Conservation (phyloP, 2,888 invertebrate species). For the Periphyllus acericola region DNA sequence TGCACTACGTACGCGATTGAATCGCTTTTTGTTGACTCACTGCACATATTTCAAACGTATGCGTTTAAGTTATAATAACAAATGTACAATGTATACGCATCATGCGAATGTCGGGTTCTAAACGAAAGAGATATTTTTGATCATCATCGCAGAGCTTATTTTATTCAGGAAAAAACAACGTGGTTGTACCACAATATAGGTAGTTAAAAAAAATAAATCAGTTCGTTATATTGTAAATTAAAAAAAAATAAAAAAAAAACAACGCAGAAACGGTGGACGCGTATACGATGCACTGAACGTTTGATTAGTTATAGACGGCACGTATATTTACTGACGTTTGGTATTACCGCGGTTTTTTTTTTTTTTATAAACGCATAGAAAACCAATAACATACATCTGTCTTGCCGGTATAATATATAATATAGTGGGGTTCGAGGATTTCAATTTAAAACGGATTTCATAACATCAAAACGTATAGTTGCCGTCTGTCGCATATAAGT, state of each 20-base stretch:
- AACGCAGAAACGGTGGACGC: not conserved
- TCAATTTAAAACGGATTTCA: conserved; percentile 60
- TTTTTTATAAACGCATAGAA: not conserved
- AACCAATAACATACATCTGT: conserved; percentile 37
- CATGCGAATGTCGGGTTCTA: not conserved
- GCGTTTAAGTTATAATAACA: not conserved
- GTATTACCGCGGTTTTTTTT: conserved; percentile 36
- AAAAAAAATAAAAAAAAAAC: too few relatives aligned
- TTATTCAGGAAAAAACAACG: not conserved
- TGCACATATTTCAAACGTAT: not conserved
- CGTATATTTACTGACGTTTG: conserved; percentile 19
- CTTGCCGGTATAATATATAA: not conserved
- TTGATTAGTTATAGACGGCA: conserved; percentile 16
- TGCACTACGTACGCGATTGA: not conserved
- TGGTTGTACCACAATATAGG: not conserved
- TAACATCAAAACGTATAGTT: conserved; percentile 36
- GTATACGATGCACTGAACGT: not conserved
- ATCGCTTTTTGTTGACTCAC: not conserved
- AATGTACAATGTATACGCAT: not conserved
- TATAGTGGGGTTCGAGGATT: conserved; percentile 13
- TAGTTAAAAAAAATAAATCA: not conserved
- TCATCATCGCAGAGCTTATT: not conserved
- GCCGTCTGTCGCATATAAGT: conserved; percentile 18
- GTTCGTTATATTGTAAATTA: not conserved
- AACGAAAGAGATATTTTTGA: not conserved